Conservation (phyloP, 2,113 vertebrate species). For the Hippopotamus amphibius region DNA sequence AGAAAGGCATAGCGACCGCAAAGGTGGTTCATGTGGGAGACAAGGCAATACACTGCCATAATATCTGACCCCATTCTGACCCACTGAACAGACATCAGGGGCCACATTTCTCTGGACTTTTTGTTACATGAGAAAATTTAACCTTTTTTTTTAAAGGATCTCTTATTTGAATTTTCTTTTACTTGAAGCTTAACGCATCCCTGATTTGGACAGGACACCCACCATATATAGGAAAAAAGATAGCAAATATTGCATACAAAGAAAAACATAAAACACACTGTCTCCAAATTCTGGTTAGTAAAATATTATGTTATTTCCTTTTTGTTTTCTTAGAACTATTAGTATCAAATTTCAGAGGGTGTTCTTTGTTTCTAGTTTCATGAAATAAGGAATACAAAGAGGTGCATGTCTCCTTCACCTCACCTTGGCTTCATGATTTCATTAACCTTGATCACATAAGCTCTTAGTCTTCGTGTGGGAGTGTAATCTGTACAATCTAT, state of each 20-base stretch:
- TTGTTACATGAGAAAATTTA: not conserved
- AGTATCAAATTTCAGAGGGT: not conserved
- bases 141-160: not conserved
- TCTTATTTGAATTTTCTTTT: not conserved
- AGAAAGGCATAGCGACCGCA: accelerated
- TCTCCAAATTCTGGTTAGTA: not conserved
- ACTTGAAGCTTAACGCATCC: not conserved
- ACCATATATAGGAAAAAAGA: not conserved
- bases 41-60: not conserved
- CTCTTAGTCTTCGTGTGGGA: not conserved
- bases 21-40: not conserved
- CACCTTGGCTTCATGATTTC: not conserved
- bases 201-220: not conserved
- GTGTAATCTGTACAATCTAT: not conserved
- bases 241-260: not conserved
- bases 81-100: not conserved
- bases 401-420: not conserved
- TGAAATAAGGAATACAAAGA: not conserved
- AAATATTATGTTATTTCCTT: not conserved
- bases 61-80: not conserved
- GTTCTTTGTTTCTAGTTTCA: not conserved
- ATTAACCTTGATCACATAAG: not conserved
- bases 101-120: not conserved
- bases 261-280: not conserved
- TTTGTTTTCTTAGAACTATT: not conserved